phyloP scores from a whole-genome alignment of 2,113 vertebrate genomes.

The Motacilla tschutschensis region DNA sequence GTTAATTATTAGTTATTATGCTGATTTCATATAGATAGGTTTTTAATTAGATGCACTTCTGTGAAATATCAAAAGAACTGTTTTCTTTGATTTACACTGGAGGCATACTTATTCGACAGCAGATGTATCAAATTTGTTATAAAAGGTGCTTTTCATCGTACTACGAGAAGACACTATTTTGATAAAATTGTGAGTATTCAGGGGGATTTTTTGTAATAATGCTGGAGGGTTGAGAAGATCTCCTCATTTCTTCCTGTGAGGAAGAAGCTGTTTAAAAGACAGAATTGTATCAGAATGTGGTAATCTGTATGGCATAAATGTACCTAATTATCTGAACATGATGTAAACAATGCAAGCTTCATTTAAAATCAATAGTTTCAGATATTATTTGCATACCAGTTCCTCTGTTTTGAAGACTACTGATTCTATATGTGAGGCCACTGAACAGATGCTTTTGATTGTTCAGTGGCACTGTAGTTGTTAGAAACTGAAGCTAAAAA shows the following conservation, averaged over 20 bases:
- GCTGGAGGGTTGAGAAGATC: slow-evolving; percentile 70
- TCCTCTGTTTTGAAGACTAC: slow-evolving; percentile 78
- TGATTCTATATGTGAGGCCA: slow-evolving; percentile 74
- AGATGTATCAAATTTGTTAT: slow-evolving; percentile 75
- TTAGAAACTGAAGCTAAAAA: slow-evolving; percentile 69
- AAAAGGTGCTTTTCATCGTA: slow-evolving; percentile 77
- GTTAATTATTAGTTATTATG: slow-evolving; percentile 78
- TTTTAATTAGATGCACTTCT: slow-evolving; percentile 81
- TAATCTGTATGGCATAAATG: slow-evolving; percentile 65
- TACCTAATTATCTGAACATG: slow-evolving; percentile 67
- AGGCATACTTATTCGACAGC: slow-evolving; percentile 78
- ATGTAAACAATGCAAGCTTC: slow-evolving; percentile 72
- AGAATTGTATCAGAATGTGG: slow-evolving; percentile 65
- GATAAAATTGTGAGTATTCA: slow-evolving; percentile 72
- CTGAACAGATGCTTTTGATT: slow-evolving; percentile 67
- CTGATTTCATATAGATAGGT: slow-evolving; percentile 75
- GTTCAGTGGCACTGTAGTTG: slow-evolving; percentile 64
- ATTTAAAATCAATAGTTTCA: slow-evolving; percentile 64
- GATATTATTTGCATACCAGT: slow-evolving; percentile 62
- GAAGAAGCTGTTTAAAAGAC: slow-evolving; percentile 65
- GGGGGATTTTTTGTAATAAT: slow-evolving; percentile 73
- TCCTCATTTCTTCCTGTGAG: slow-evolving; percentile 66
- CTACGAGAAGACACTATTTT: slow-evolving; percentile 79
- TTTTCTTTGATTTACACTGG: slow-evolving; percentile 83
- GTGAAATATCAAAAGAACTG: slow-evolving; percentile 79